These are phyloP conservation scores for Mixornis gularis DNA, from an alignment of 2,113 vertebrate genomes.

Conservation along the genomic window DNA sequence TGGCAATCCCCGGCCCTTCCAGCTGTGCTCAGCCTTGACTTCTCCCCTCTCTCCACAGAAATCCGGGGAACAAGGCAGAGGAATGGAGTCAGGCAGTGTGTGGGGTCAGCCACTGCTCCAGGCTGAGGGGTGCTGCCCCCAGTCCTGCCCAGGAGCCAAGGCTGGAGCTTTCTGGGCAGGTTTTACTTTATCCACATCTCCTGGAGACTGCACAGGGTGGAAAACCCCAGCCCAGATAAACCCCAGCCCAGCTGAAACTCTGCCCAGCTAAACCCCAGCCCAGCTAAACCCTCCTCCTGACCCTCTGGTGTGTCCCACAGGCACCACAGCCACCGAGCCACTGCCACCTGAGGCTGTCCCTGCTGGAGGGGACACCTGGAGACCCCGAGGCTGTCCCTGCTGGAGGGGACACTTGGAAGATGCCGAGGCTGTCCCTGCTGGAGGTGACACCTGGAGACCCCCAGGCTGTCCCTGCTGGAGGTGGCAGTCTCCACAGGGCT, in stretches of 20 bases:
- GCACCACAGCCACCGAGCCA: fast-evolving
- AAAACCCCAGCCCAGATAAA: neutral
- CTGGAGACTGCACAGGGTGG: fast-evolving
- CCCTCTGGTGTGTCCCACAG: neutral
- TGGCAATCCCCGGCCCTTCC: neutral
- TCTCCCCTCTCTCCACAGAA: neutral
- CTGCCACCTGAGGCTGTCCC: fast-evolving
- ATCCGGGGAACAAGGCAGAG: neutral
- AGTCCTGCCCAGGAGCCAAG: neutral
- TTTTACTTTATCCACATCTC: neutral
- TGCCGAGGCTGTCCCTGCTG: neutral
- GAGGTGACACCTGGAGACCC: too few relatives aligned
- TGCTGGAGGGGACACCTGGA: neutral
- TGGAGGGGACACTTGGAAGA: too few relatives aligned
- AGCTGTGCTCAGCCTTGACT: fast-evolving
- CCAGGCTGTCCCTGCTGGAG: too few relatives aligned
- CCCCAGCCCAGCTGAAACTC: too few relatives aligned
- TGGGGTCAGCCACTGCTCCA: neutral
- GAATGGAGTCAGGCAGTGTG: neutral
- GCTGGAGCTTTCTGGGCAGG: neutral
- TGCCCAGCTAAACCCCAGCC: too few relatives aligned
- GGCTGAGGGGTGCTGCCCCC: neutral
- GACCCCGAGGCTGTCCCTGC: too few relatives aligned
- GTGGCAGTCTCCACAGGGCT: neutral
- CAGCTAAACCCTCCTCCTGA: neutral